phyloP scores from a whole-genome alignment of 2,113 vertebrate genomes.

The Acanthisitta chloris region DNA sequence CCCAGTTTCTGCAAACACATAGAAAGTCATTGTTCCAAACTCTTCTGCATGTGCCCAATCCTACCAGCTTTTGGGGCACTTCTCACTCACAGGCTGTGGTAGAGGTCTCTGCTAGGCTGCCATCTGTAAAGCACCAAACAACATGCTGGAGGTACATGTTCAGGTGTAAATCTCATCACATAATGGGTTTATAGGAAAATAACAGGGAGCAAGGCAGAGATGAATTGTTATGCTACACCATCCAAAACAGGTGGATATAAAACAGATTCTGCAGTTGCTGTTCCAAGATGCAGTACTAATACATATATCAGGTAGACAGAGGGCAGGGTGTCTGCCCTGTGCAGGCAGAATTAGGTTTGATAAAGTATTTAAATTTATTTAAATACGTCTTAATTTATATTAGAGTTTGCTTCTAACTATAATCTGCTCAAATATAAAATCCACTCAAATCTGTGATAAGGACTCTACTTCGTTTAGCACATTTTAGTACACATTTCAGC shows the following conservation, averaged over 20 bases:
- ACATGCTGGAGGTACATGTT: neutral
- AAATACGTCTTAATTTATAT: neutral
- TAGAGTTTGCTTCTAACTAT: neutral
- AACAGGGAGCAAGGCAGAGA: neutral
- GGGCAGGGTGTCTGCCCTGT: neutral
- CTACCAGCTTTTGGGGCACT: neutral
- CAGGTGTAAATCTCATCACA: neutral
- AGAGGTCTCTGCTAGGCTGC: neutral
- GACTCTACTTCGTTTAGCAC: neutral
- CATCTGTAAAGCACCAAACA: neutral
- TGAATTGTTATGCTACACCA: neutral
- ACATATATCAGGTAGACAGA: neutral
- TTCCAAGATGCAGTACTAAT: neutral
- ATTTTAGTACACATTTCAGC: neutral
- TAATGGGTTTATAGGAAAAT: neutral
- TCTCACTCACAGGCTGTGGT: neutral
- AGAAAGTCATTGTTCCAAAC: neutral
- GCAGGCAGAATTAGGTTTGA: neutral
- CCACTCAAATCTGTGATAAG: neutral
- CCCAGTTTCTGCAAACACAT: neutral
- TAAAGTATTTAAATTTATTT: neutral
- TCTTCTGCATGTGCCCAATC: neutral
- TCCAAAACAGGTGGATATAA: neutral
- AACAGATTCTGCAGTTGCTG: neutral
- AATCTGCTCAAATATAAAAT: neutral